Base-by-base conservation (phyloP, 2,113 vertebrate species). In the Salvelinus alpinus region DNA sequence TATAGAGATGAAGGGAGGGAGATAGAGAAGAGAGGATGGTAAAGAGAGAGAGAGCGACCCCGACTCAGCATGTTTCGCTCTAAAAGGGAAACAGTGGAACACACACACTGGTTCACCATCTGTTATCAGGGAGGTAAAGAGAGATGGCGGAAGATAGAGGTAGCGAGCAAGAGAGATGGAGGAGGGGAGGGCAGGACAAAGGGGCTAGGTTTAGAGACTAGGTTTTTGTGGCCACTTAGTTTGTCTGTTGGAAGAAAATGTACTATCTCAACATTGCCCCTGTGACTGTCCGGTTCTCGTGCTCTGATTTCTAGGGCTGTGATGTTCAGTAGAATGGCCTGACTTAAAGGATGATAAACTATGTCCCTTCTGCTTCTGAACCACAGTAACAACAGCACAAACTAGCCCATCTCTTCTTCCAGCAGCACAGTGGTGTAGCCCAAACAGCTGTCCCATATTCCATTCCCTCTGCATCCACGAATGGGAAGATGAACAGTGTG, bases 41-140 rank as follows among this genome's bases (percentile, higher is more conserved):
- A 87, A 76, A 82, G 84, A 66, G 78, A 64, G 18, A 84, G 79
- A 74, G 82, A 77, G 78, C 81, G 82, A 91, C 88, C 88, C 89
- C 44, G 79, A 80, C 88, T 79, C 88, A 81, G 88, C 85, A 69
- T 44, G 92, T 73, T 74, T 69, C 78, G 31, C 77, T 88, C 90
- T 88, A 87, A 88, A 91, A 88, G 91, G 87, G 87, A 90, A 92
- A 88, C 80, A 84, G 82, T 91, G 88, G 91, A 89, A 91, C 88
- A 90, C 90, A 83, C 91, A 92, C 86, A 90, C 91, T 92, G 91
- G 78, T 85, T 80, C 38, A 74, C 93, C 91, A 94, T 94, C 91
- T 93, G 92, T 88, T 90, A 85, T 76, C 70, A 67, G 83, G 72
- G 79, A 51, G 73, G 71, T 67, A 76, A 57, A 29, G 72, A 47